Base-by-base conservation (phyloP, 1,140 invertebrate genomes). In the Drosophila oshimai region DNA sequence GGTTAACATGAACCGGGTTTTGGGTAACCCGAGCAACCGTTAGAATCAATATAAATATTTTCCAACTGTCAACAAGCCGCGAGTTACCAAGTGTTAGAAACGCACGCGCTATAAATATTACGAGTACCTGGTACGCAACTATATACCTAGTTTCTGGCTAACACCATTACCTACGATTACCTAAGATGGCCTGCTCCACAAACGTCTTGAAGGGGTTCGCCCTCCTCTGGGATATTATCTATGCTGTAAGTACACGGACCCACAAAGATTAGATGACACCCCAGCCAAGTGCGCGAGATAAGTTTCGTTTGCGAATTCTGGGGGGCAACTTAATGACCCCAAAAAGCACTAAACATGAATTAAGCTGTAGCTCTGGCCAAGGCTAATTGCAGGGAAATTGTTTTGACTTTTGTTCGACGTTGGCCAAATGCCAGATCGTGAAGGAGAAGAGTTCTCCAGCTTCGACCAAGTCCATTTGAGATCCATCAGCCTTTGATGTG, bases 101-200 rank as follows among this genome's bases (percentile, higher is more conserved):
- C 12, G 6, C 17, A 10, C 5, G 33, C 34, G 39, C 39, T 39
- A 68, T 39, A 61, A 51, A 39, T 47, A 36, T 37, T 39, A 10
- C 7, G 13, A 24, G 10, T 60, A 26, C 18, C 57, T 61, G 29
- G 22, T 20, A 9, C 4, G 3, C 3, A 44, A 9, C 2, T 7
- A 29, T 12, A 5, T n/a, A 9, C 12, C 6, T n/a, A 45, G 29
- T 29, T 10, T 17, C 31, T n/a, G n/a, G n/a, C n/a, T n/a, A n/a
- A 22, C n/a, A 1, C 9, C 3, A 15, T 31, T 13, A 10, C 22
- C 13, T 12, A 31, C 22, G 24, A 42, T 29, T 39, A 4, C 13
- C 18, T 2, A 83, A 44, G 55, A 90, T 90, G 89, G 88, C 89
- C 28, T 90, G 89, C 28, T 90, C 89, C 29, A 90, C 89, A 39